These are phyloP conservation scores for Caenorhabditis elegans DNA, from an alignment of 1,140 invertebrate genomes.

Conservation along the genomic window DNA sequence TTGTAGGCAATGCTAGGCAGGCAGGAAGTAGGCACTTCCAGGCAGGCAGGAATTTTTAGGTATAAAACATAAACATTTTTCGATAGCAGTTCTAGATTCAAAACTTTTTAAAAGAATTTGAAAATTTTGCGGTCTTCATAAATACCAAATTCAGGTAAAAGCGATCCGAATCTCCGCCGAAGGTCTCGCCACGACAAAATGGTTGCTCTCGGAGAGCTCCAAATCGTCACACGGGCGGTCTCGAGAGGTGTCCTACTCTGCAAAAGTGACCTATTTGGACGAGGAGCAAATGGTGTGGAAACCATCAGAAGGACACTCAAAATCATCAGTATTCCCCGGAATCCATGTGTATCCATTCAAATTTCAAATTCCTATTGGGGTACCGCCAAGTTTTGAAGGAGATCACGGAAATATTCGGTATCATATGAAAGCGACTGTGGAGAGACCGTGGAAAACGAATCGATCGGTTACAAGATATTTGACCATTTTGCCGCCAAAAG, in stretches of 20 bases:
- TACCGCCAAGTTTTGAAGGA: not conserved
- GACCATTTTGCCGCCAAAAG: not conserved
- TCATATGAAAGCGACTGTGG: not conserved
- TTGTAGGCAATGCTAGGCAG: too few species aligned
- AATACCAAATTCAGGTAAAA: not conserved
- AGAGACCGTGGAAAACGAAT: conserved; percentile 30
- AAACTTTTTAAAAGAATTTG: too few species aligned
- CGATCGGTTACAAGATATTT: not conserved
- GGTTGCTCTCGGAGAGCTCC: not conserved
- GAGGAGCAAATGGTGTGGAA: conserved; percentile 23
- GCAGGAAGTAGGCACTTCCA: too few species aligned
- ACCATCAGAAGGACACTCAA: conserved; percentile 7
- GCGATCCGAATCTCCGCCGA: not conserved
- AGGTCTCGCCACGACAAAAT: not conserved
- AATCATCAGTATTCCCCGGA: conserved; percentile 11
- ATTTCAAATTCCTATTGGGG: conserved; percentile 4
- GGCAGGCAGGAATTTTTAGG: too few species aligned
- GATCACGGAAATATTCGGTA: conserved; percentile 14
- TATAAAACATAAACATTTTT: too few species aligned
- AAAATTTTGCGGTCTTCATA: too few species aligned
- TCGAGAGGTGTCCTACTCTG: not conserved
- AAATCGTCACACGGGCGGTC: conserved; percentile 1
- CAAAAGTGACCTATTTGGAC: conserved; percentile 7
- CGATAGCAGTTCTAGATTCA: too few species aligned
- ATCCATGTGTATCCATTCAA: conserved; percentile 18